Evolutionary conservation across 2,888 invertebrate species (phyloP), one percentile per base, ranked within the genome.

Genomic region (Euphydryas editha): DNA sequence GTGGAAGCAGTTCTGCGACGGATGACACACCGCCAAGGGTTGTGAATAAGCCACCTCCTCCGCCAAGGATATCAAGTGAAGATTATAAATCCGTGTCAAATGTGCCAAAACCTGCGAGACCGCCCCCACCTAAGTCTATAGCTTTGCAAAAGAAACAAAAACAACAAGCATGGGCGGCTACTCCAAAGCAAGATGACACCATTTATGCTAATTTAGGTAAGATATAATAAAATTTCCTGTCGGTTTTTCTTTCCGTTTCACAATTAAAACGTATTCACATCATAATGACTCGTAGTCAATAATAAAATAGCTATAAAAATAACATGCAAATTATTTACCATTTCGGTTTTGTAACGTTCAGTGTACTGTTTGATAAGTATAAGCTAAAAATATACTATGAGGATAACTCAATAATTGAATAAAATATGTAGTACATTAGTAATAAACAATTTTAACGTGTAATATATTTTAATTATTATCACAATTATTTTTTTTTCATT

Each of bases 201-300:
- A 95, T 97, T 80, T 97, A 97, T 87, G 97, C 97, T 73, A 97
- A 97, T 92, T 94, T 96, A 85, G 96, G 95, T 95, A 90, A 94
- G 94, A 90, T 59, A 36, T 39, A 42, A 20, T 21, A 30, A 8
- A 44, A 39, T n/a, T 44, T n/a, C 15, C 15, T n/a, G n/a, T 15
- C 42, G 6, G 24, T 24, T 42, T 42, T 42, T 42, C 15, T 15
- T 42, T 42, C 37, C 37, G 37, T 37, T 15, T 42, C 13, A 15
- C 15, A 15, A 15, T 42, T 5, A 42, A 15, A 10, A 10, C 39
- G 11, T 11, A 10, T 11, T 39, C 8, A n/a, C 15, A 13, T 10
- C 13, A 10, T 13, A 39, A 13, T 15, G 1, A 15, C 2, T 42
- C 15, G 42, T 42, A 15, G 4, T 30, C 30, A 3, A 30, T 30